Base-by-base conservation (phyloP, 2,113 vertebrate genomes). In the Peucedramus taeniatus region DNA sequence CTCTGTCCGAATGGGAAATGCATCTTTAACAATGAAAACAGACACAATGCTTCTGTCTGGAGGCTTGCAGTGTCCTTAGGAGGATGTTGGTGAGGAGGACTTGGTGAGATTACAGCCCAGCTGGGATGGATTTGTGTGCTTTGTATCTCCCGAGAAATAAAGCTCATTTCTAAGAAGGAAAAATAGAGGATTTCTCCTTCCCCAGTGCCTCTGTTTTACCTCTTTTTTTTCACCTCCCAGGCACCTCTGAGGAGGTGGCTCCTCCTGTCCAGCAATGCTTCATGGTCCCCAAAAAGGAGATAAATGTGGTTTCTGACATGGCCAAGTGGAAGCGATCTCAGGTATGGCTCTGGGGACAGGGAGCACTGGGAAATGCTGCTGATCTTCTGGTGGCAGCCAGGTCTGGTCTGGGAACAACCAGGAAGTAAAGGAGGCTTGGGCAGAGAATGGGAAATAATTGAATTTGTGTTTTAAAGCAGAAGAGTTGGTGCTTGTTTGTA, bases 281-380 rank as follows among this genome's bases (percentile, higher is more conserved):
- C 96, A 98, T 98, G 96, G 94, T 99, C 64, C 99, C 99, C 26
- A 99, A 98, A 95, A 99, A 99, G 94, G 99, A 99, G 97, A 99
- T 99, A 95, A 99, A 98, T 72, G 98, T 98, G 95, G 99, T 99
- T 51, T 98, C 99, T 0, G 99, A 99, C 96, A 99, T 99, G 99
- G 98, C 98, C 78, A 99, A 99, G 94, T 99, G 99, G 99, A 99
- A 99, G 76, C 97, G 98, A 14, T 99, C 99, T 65, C 99, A 99
- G 98, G 99, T 99, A 97, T 7, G 68, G 28, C 47, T 77, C 57
- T 79, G 66, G 74, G 90, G 37, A 60, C 49, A 54, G 94, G 68
- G 66, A 13, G 7, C 2, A 4, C 53, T 69, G 91, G 74, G n/a
- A 65, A 61, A 71, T 69, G 59, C 72, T 90, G 51, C 9, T 70